Conservation (phyloP, 2,113 vertebrate species). For the Psilopsiagon aurifrons region DNA sequence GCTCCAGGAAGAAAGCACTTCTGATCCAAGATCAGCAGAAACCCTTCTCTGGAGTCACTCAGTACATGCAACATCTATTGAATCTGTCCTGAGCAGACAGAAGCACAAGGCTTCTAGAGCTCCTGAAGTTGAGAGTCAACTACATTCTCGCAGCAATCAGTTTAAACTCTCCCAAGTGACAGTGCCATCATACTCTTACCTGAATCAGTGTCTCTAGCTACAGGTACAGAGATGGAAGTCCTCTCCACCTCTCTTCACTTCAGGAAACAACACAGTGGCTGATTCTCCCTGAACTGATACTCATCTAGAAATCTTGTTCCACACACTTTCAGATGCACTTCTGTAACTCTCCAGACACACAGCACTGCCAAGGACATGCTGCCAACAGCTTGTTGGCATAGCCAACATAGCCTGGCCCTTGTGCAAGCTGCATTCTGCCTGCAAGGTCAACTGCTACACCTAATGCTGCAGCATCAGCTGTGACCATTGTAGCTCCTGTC, state of each 20-base stretch:
- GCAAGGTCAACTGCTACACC: background rate
- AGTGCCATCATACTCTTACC: too few species aligned
- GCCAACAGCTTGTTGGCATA: background rate
- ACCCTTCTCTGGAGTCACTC: background rate
- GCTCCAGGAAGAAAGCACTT: background rate
- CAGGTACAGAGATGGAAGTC: background rate
- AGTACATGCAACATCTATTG: fast-evolving
- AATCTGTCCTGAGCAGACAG: background rate
- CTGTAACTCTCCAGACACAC: background rate
- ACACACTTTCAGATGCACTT: background rate
- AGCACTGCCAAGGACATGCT: background rate
- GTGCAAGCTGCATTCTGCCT: background rate
- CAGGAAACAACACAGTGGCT: background rate
- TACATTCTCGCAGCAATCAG: background rate
- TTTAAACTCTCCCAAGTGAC: background rate
- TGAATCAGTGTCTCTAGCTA: background rate
- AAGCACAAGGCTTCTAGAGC: background rate
- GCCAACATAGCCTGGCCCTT: background rate
- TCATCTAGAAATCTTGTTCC: background rate
- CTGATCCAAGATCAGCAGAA: background rate
- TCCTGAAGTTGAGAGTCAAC: background rate
- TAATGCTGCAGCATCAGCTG: background rate
- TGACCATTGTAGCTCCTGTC: background rate
- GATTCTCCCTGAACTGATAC: background rate
- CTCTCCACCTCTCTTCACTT: background rate